Base-by-base conservation (phyloP, 1,140 invertebrate genomes). In the Linepithema humile region DNA sequence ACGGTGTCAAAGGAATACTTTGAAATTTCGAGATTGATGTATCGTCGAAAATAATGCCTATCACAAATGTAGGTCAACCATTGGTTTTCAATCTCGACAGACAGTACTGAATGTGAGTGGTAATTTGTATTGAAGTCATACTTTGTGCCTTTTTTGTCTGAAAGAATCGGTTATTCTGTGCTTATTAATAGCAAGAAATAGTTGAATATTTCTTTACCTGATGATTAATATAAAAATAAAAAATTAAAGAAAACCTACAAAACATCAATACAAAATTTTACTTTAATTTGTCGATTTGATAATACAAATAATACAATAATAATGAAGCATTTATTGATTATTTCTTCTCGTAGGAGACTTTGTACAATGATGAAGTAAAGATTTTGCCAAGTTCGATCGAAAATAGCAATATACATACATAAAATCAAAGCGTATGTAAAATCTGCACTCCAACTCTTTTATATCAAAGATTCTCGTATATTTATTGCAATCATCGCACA, bases 41-140 rank as follows among this genome's bases (percentile, higher is more conserved):
- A 78, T 78, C 48, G n/a, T 69, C 10, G 75, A 77, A 65, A 77
- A 65, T 9, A 48, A 40, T 70, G 64, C 55, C 75, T 70, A 55
- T 55, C 48, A 69, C 32, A 70, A 80, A 80, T 80, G 7, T 80
- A 80, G 75, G 75, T 78, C 62, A 38, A 53, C 64, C 48, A 23
- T 70, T 2, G 26, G 48, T 80, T 57, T 80, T 80, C 75, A 70
- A 70, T 70, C 64, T 69, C 35, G 12, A 43, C 48, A n/a, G 45
- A 78, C 74, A 38, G 29, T 50, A 17, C 62, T 29, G 62, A 69
- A 80, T 80, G 35, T n/a, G 64, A 57, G 23, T 43, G 17, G 45
- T n/a, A 53, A 7, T 53, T 20, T 20, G 17, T 29, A 74, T 74
- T 60, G 55, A 17, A 62, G 7, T 20, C 45, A 38, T 43, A 10